These are phyloP conservation scores for Agrotis clavis DNA, from an alignment of 2,888 invertebrate species.

Conservation along the genomic window DNA sequence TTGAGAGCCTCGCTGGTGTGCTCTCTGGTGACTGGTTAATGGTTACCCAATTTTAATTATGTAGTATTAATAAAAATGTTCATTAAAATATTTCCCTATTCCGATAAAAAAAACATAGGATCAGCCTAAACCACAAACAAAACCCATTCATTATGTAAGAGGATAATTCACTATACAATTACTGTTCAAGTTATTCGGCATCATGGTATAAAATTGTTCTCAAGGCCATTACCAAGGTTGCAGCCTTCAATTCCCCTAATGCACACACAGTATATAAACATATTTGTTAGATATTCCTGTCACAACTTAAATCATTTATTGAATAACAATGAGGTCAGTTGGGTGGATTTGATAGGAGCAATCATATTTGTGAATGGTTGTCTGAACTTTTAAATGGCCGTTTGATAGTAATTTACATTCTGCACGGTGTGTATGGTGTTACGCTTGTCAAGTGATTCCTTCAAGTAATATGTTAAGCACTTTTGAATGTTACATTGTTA, in stretches of 20 bases:
- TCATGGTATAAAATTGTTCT: slow-evolving; percentile 43
- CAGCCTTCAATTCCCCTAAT: slow-evolving; percentile 51
- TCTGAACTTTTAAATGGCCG: slow-evolving; percentile 43
- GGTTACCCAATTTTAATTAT: too few species aligned
- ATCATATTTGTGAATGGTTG: slow-evolving; percentile 50
- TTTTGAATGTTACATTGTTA: not conserved
- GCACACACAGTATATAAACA: slow-evolving; percentile 38
- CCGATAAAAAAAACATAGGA: not conserved
- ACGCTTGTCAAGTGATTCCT: slow-evolving; percentile 5
- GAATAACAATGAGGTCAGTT: slow-evolving; percentile 65
- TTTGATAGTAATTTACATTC: slow-evolving; percentile 52
- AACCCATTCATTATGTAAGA: slow-evolving; percentile 33
- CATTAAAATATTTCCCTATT: not conserved
- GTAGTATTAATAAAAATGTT: not conserved
- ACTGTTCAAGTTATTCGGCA: slow-evolving; percentile 24
- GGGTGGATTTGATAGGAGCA: slow-evolving; percentile 49
- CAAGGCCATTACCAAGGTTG: slow-evolving; percentile 64
- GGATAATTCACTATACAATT: slow-evolving; percentile 47
- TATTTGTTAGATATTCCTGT: slow-evolving; percentile 58
- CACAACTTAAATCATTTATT: slow-evolving; percentile 61
- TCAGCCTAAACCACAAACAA: not conserved
- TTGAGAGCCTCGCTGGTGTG: too few species aligned
- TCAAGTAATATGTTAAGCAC: not conserved
- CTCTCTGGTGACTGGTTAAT: too few species aligned
- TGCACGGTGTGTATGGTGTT: slow-evolving; percentile 9